Percentiles rank a stretch among this genome's conserved stretches.
These are phyloP conservation scores for Brachypodius melanocephalos DNA, from an alignment of 2,113 vertebrate genomes.

Conservation along the genomic window DNA sequence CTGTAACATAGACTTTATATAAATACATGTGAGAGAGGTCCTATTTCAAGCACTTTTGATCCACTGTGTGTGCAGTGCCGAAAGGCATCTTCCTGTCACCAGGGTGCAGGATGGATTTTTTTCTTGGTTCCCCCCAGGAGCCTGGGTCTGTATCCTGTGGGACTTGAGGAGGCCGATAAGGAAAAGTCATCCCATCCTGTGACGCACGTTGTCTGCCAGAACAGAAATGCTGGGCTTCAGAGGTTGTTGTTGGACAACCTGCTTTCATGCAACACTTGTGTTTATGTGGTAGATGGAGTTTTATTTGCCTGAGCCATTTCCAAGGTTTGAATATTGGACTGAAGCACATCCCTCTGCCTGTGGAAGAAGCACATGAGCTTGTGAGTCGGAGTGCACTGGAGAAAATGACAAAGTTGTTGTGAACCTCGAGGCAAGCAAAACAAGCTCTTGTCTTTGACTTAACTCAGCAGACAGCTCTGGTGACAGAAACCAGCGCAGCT, in stretches of 20 bases:
- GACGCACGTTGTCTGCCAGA: not conserved
- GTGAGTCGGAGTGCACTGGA: accelerated
- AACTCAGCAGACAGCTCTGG: not conserved
- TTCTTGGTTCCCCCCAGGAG: not conserved
- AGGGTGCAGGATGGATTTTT: not conserved
- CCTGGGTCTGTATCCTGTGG: slow-evolving; percentile 29
- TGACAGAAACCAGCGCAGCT: not conserved
- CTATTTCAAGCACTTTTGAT: slow-evolving; percentile 14
- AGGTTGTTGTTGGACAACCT: not conserved
- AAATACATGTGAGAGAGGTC: not conserved
- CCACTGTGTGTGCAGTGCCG: not conserved
- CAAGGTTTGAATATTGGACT: not conserved
- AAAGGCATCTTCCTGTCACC: slow-evolving; percentile 35
- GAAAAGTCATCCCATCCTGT: slow-evolving; percentile 49
- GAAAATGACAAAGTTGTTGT: not conserved
- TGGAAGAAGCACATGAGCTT: not conserved
- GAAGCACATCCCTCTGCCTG: not conserved
- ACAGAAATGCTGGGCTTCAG: not conserved
- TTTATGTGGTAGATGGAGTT: not conserved
- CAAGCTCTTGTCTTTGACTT: not conserved
- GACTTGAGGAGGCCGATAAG: not conserved
- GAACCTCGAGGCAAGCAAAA: not conserved
- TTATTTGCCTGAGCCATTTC: not conserved
- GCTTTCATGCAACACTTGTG: not conserved
- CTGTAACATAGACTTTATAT: not conserved